Percentiles rank a stretch among this genome's conserved stretches.
Evolutionary conservation across 2,888 invertebrate species (phyloP).

Genomic region (Phortica okadai): DNA sequence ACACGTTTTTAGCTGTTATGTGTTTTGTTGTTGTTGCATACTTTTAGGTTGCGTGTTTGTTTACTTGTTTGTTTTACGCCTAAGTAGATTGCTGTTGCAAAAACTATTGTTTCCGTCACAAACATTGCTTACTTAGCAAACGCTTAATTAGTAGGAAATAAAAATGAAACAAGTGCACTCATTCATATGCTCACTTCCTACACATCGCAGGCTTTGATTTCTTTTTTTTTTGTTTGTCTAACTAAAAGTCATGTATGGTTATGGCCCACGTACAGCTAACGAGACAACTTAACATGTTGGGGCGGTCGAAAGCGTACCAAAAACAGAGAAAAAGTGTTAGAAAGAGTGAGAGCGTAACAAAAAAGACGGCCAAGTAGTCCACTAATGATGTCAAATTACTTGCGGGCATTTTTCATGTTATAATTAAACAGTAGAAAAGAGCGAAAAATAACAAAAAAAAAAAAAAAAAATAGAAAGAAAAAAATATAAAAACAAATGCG

Average conservation of each 20-base stretch:
- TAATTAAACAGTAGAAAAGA: constrained; percentile 62
- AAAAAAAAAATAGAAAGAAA: neutral
- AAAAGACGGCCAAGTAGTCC: constrained; percentile 70
- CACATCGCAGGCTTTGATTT: constrained; percentile 2
- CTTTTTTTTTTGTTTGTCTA: too few species aligned
- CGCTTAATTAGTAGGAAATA: constrained; percentile 67
- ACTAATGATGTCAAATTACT: constrained; percentile 78
- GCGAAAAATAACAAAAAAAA: constrained; percentile 23
- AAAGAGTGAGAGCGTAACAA: neutral
- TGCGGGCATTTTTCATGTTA: constrained; percentile 74
- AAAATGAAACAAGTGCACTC: constrained; percentile 49
- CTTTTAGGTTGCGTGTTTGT: constrained; percentile 10
- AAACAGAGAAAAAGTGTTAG: neutral
- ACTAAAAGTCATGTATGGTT: too few species aligned
- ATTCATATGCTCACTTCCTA: constrained; percentile 9
- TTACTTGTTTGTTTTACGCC: constrained; percentile 14
- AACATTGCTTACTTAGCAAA: constrained; percentile 44
- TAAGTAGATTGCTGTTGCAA: constrained; percentile 29
- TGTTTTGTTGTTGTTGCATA: constrained; percentile 2
- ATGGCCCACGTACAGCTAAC: constrained; percentile 7
- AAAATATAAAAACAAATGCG: neutral
- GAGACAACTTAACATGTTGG: neutral
- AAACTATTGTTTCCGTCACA: constrained; percentile 72
- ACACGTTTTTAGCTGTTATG: neutral
- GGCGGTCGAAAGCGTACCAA: neutral